Evolutionary conservation across 2,113 vertebrate species (phyloP), one percentile per base, ranked within the genome.

Genomic region (Callocephalon fimbriatum): DNA sequence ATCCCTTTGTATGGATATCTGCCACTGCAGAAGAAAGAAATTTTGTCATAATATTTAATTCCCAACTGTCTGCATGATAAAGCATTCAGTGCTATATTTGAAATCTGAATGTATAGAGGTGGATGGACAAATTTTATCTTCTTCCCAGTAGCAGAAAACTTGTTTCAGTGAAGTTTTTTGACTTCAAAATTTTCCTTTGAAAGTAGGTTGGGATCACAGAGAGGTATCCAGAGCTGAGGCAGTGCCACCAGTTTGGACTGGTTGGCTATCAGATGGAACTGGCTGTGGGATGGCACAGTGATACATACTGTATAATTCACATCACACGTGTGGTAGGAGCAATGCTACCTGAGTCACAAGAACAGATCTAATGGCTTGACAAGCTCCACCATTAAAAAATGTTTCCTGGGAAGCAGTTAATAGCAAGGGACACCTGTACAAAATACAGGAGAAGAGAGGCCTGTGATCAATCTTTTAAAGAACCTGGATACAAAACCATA

Each of bases 301-400:
- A 17, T 32, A 50, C 61, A 45, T 22, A 37, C 31, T 5, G 0
- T 61, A 17, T 42, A 59, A 86, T 76, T 89, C 31, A 48, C 26
- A 23, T 15, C 27, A 26, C 26, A 23, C 0, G 0, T 17, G 10
- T n/a, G 18, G 5, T 78, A 38, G 19, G 25, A 92, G 3, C 42
- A 1, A 1, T 65, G 56, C 32, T 83, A 20, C 20, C 21, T 37
- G 54, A 78, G 63, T 27, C 27, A 78, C 42, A 71, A 58, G 16
- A 78, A 50, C 37, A 88, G 19, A 85, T 13, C 20, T 74, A 89
- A 40, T 20, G 27, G 3, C 12, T 81, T 77, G 63, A 9, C 23
- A 62, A 42, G 9, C 31, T 90, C 37, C 14, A 63, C 19, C 8
- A 5, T 38, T 53, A 54, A n/a, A 89, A 90, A 44, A 21, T 26